Evolutionary conservation across 2,113 vertebrate genomes (phyloP), one percentile per base, ranked within the genome.

Genomic region (Austrofundulus limnaeus): DNA sequence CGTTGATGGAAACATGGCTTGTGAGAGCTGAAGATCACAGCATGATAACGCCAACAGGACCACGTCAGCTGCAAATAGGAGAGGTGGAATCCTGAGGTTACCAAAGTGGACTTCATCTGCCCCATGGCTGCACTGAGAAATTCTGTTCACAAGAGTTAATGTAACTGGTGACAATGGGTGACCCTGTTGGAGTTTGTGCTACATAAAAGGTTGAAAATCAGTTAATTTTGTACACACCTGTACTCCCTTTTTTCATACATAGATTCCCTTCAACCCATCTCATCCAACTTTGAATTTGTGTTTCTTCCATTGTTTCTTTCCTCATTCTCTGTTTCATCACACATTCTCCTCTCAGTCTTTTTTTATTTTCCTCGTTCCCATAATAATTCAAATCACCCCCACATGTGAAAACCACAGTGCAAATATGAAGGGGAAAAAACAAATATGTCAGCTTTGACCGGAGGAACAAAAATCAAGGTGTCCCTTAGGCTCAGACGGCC

Each of bases 251-350:
- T 25, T 78, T 75, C 52, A 68, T 47, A 55, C 38, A 63, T 34
- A 45, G 64, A 74, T 60, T 70, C 15, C 53, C 66, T 68, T 48
- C 42, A 38, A 46, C 62, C 70, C 70, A 56, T 39, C 53, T 79
- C 67, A 71, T 66, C 34, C 51, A 51, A 25, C 66, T 73, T 72
- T 64, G 49, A 66, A 53, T 77, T 34, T 53, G 20, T 70, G 60
- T 77, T 46, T 68, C 65, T 80, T 47, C 52, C 31, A 34, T 75
- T 81, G 62, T 61, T 39, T 75, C 63, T 74, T 46, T 69, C 48
- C 31, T 78, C 64, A 71, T 78, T 80, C 80, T 61, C 58, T 60
- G 66, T 78, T 82, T 66, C 75, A 69, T 83, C 77, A 80, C 73
- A 76, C 70, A 72, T 74, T 72, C 58, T 78, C 66, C 57, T 74